phyloP scores from a whole-genome alignment of 92 coral and sea anemone genomes.

The Meandrina meandrites region DNA sequence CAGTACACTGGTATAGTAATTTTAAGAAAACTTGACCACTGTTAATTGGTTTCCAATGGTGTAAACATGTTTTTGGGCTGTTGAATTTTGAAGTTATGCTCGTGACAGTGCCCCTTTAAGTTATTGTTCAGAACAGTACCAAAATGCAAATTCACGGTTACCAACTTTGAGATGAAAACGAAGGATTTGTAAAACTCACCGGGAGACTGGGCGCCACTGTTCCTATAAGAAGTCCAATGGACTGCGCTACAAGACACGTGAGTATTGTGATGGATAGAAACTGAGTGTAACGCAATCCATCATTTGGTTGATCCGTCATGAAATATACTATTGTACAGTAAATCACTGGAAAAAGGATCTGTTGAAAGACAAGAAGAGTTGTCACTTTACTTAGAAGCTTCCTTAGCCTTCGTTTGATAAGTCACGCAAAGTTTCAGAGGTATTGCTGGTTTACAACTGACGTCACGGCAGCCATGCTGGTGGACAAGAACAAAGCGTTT shows the following conservation, averaged over 20 bases:
- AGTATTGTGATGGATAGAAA: constrained; percentile 86
- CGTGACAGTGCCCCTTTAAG: no score
- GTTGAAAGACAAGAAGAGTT: neutral
- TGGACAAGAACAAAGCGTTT: no score
- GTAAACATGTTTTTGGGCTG: no score
- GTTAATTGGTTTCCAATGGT: no score
- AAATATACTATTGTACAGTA: constrained; percentile 98
- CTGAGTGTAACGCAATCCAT: constrained; percentile 96
- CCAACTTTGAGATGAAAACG: neutral
- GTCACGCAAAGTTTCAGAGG: neutral
- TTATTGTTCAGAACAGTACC: neutral
- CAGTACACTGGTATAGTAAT: no score
- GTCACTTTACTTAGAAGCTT: neutral
- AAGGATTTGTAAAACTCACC: constrained; percentile 51
- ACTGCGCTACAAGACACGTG: constrained; percentile 98
- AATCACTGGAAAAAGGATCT: constrained; percentile 92
- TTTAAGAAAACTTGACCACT: no score
- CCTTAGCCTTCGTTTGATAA: neutral
- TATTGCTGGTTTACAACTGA: no score
- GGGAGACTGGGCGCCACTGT: constrained; percentile 99
- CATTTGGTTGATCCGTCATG: constrained; percentile 98
- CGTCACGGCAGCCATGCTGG: no score
- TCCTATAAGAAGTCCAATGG: constrained; percentile 95
- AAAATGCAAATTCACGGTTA: neutral
- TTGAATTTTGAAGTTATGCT: no score